These are phyloP conservation scores for Philypnodon macrostomus DNA, from an alignment of 2,797 vertebrate species.

Conservation along the genomic window DNA sequence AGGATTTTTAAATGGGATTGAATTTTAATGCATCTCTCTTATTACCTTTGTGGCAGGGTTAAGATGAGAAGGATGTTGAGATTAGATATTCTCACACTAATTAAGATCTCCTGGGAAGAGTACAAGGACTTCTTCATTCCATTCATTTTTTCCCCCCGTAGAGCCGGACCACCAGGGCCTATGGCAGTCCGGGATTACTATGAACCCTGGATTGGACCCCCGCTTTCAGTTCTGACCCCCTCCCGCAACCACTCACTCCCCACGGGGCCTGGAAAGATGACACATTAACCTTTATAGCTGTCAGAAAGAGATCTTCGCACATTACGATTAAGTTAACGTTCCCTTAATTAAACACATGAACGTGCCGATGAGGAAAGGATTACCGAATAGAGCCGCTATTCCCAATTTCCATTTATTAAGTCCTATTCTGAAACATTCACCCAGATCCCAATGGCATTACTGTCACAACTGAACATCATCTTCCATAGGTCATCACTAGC, in stretches of 20 bases:
- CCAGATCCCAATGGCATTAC: slow-evolving; percentile 24
- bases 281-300: slow-evolving; percentile 77
- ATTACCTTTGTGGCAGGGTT: slow-evolving; percentile 82
- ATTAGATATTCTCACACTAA: slow-evolving; percentile 85
- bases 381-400: slow-evolving; percentile 24
- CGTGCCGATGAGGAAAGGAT: slow-evolving; percentile 38
- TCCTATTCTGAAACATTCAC: slow-evolving; percentile 22
- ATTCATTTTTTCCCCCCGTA: slow-evolving; percentile 31
- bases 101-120: slow-evolving; percentile 81
- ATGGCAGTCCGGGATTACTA: slow-evolving; percentile 59
- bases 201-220: slow-evolving; percentile 43
- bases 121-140: slow-evolving; percentile 64
- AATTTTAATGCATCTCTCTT: slow-evolving; percentile 81
- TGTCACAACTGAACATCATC: slow-evolving; percentile 45
- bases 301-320: slow-evolving; percentile 69
- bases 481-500: slow-evolving; percentile 34
- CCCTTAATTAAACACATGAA: slow-evolving; percentile 70
- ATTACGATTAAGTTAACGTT: slow-evolving; percentile 60
- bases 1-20: slow-evolving; percentile 82
- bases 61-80: slow-evolving; percentile 81
- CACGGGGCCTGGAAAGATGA: slow-evolving; percentile 55
- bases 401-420: slow-evolving; percentile 42
- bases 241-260: slow-evolving; percentile 48
- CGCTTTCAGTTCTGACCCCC: slow-evolving; percentile 36
- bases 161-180: slow-evolving; percentile 47